A percentile compares a stretch with the other conserved stretches of the same genome.
These are phyloP conservation scores for Alligator mississippiensis DNA, from an alignment of 2,113 vertebrate genomes.

Conservation along the genomic window DNA sequence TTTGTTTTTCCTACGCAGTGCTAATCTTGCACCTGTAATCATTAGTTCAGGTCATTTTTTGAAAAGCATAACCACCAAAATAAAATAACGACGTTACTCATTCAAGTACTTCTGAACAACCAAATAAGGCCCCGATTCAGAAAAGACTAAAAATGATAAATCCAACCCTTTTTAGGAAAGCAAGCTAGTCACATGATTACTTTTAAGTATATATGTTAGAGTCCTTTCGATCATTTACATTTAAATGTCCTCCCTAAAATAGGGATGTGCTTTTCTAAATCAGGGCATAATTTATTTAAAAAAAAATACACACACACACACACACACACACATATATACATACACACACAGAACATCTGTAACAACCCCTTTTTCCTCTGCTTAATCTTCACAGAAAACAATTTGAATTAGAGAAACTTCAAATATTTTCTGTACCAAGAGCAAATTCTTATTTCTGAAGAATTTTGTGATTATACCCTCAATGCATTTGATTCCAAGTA, in stretches of 20 bases:
- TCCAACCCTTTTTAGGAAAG: background rate
- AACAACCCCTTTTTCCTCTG: too few relatives aligned
- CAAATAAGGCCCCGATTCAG: background rate
- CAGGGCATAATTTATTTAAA: background rate
- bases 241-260: background rate
- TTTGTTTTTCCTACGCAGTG: background rate
- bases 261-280: background rate
- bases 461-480: background rate
- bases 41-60: background rate
- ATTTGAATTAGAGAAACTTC: too few relatives aligned
- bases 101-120: background rate
- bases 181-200: background rate
- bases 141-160: background rate
- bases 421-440: background rate
- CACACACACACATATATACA: too few relatives aligned
- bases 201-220: background rate
- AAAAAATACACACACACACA: too few relatives aligned
- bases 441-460: background rate
- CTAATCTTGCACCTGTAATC: background rate
- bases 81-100: background rate
- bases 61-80: accelerated
- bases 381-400: too few relatives aligned
- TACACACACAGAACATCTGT: too few relatives aligned
- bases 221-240: background rate
- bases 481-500: background rate